phyloP scores from a whole-genome alignment of 2,113 vertebrate genomes.

The Alces alces region DNA sequence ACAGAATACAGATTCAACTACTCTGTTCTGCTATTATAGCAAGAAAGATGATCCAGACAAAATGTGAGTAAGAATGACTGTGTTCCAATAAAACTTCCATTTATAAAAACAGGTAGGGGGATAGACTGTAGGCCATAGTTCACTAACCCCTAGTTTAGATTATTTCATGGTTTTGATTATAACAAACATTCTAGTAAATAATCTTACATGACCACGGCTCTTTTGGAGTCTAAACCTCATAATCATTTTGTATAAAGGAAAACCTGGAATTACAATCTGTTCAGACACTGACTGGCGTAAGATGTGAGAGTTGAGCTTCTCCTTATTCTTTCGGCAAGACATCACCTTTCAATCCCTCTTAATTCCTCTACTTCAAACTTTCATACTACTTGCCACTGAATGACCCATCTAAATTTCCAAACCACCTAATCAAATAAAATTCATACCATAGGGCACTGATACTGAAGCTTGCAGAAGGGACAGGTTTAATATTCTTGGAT shows the following conservation, averaged over 20 bases:
- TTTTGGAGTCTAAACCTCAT: neutral
- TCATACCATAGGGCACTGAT: neutral
- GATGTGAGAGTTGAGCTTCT: neutral
- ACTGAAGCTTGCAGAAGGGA: neutral
- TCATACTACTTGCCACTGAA: neutral
- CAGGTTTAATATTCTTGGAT: neutral
- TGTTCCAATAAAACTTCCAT: neutral
- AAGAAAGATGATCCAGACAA: neutral
- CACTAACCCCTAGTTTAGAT: neutral
- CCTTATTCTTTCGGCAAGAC: neutral
- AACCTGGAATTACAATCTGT: neutral
- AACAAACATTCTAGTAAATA: conserved; percentile 12
- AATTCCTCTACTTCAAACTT: neutral
- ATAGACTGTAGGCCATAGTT: neutral
- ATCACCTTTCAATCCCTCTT: neutral
- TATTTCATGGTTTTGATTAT: neutral
- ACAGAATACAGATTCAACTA: neutral
- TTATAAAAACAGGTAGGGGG: neutral
- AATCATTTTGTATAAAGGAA: neutral
- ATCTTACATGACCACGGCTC: neutral
- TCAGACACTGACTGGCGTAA: neutral
- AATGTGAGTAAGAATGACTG: neutral
- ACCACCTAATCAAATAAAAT: neutral
- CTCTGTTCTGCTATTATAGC: neutral
- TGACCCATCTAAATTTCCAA: neutral